Conservation (phyloP, 2,888 invertebrate genomes). For the Acleris literana region DNA sequence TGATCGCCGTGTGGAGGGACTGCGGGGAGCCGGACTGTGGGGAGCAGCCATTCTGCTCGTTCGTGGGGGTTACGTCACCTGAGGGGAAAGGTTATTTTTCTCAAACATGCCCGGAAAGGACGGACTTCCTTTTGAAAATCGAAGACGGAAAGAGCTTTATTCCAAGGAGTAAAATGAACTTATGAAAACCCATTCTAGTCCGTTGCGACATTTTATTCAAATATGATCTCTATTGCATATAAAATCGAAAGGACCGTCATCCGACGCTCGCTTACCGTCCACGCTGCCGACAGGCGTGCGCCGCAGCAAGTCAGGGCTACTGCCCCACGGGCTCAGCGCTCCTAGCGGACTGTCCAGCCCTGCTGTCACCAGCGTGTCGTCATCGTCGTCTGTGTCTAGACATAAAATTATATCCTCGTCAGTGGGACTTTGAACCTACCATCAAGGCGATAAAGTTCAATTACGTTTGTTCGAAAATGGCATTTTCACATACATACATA, state of each 20-base stretch:
- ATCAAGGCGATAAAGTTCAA: too few relatives aligned
- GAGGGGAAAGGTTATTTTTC: too few relatives aligned
- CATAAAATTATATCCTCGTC: not conserved
- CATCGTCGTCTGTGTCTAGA: conserved; percentile 76
- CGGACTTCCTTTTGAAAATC: too few relatives aligned
- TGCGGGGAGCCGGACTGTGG: conserved; percentile 48
- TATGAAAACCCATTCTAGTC: too few relatives aligned
- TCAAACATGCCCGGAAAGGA: too few relatives aligned
- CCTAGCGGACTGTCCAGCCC: conserved; percentile 73
- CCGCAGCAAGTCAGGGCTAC: conserved; percentile 70
- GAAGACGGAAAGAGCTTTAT: too few relatives aligned
- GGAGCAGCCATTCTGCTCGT: conserved; percentile 49
- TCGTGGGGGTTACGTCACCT: conserved; percentile 71
- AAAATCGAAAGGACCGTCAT: not conserved
- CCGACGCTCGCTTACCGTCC: conserved; percentile 46
- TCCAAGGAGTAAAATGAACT: too few relatives aligned
- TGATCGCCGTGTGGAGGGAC: conserved; percentile 62
- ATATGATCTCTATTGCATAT: too few relatives aligned
- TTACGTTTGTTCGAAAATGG: too few relatives aligned
- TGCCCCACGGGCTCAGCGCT: conserved; percentile 76
- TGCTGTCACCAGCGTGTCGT: conserved; percentile 73
- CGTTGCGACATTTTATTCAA: too few relatives aligned
- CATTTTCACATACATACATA: too few relatives aligned
- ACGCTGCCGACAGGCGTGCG: conserved; percentile 62
- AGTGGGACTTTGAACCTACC: too few relatives aligned